Percentiles rank a stretch among this genome's conserved stretches.
phyloP scores from a whole-genome alignment of 2,888 invertebrate genomes.

The Cataglyphis cursor region DNA sequence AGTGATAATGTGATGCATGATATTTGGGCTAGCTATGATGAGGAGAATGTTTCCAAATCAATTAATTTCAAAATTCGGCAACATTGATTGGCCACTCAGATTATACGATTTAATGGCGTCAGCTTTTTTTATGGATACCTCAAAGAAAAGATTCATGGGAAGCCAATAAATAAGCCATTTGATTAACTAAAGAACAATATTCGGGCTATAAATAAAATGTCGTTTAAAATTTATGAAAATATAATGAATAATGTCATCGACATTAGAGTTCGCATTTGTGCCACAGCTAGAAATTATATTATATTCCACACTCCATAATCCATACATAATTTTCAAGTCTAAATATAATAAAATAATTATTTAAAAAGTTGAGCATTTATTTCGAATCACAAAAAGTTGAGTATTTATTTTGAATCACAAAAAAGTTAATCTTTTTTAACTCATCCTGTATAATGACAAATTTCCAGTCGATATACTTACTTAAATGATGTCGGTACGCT shows the following conservation, averaged over 20 bases:
- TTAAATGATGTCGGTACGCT: constrained; percentile 85
- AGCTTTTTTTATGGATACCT: not conserved
- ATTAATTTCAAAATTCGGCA: not conserved
- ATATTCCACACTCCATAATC: not conserved
- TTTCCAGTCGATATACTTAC: constrained; percentile 83
- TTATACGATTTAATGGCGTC: not conserved
- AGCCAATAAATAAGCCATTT: not conserved
- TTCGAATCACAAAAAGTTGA: not conserved
- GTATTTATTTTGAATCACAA: not conserved
- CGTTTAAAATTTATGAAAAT: not conserved
- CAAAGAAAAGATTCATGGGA: not conserved
- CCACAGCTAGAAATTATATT: not conserved
- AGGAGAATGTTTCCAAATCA: not conserved
- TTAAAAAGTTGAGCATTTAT: not conserved
- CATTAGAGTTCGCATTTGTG: not conserved
- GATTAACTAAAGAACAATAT: not conserved
- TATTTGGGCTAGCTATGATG: not conserved
- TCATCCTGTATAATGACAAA: not conserved
- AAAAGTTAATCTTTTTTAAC: not conserved
- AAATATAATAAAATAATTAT: not conserved
- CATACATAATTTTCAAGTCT: not conserved
- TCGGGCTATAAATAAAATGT: not conserved
- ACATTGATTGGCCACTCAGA: not conserved
- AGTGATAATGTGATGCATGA: not conserved
- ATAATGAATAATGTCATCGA: not conserved